Base-by-base conservation (phyloP, 2,888 invertebrate species). In the Gari tellinella region DNA sequence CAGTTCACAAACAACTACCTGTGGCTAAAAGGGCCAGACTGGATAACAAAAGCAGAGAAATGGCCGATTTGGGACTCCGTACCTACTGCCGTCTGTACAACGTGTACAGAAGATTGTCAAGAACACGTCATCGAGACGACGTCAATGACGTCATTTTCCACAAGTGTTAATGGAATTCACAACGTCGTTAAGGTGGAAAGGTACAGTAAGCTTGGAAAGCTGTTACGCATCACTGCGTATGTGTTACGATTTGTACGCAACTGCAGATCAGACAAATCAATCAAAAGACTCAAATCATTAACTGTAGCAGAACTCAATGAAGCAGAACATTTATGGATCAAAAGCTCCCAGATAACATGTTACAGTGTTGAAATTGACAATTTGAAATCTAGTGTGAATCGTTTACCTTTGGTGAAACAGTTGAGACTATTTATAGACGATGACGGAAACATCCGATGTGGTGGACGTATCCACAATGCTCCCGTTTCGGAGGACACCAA, bases 161-260 rank as follows among this genome's bases (percentile, higher is more conserved):
- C 3, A 14, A 19, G 15, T 19, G 49, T 61, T 23, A 19, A 19
- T 14, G 60, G 60, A 48, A 38, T 61, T 40, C 60, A 61, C 23
- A 49, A 14, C n/a, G 25, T 61, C 1, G 51, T 61, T 19, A 38
- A 40, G 3, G n/a, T 61, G 17, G n/a, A 19, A 14, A 49, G 17
- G 25, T 51, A 51, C 61, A 40, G 61, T 25, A 37, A 21, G 7
- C 23, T 23, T 21, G 14, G n/a, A 14, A 48, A 51, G 40, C 15
- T 61, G n/a, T 41, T 61, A n/a, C 37, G 49, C 12, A 40, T 61
- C 12, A 61, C 61, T n/a, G 61, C 61, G 12, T 61, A 49, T 23
- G 61, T 61, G 26, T 37, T 48, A 48, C 46, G 60, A 48, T 60
- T 60, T 38, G 17, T 51, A 26, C 14, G 15, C 7, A 61, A 49